These are phyloP conservation scores for Enteromius thamalakanensis DNA, from an alignment of 2,797 vertebrate genomes.

Conservation along the genomic window DNA sequence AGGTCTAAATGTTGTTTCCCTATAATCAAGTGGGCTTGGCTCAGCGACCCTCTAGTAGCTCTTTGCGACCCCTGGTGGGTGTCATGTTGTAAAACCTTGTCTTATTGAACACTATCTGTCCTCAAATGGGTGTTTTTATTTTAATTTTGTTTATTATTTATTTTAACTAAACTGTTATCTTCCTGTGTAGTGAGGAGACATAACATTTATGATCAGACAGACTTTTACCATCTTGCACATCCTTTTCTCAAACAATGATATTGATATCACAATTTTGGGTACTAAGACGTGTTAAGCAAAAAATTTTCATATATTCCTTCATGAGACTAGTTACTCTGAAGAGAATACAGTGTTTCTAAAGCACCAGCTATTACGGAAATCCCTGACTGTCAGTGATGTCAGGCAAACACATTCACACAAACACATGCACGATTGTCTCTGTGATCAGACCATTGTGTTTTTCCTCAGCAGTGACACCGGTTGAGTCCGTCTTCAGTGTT, in stretches of 20 bases:
- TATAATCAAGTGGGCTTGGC: neutral
- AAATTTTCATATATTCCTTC: neutral
- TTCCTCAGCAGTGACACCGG: slow-evolving; percentile 1
- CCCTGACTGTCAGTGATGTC: slow-evolving; percentile 29
- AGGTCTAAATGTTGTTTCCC: neutral
- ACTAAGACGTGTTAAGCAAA: neutral
- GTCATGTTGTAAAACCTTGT: slow-evolving; percentile 21
- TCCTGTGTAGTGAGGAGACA: slow-evolving; percentile 1
- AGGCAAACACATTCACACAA: neutral
- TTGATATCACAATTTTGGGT: neutral
- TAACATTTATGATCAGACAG: neutral
- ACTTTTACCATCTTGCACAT: neutral
- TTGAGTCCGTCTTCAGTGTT: slow-evolving; percentile 4
- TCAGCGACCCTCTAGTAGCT: neutral
- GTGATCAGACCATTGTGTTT: slow-evolving; percentile 38
- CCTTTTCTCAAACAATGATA: neutral
- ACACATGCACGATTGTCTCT: slow-evolving; percentile 12
- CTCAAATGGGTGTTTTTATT: slow-evolving; percentile 36
- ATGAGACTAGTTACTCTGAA: neutral
- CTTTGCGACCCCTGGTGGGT: slow-evolving; percentile 13
- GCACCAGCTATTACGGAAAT: slow-evolving; percentile 30
- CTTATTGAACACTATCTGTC: slow-evolving; percentile 43
- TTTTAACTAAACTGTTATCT: slow-evolving; percentile 37
- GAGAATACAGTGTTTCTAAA: slow-evolving; percentile 23
- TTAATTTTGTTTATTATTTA: no score